Evolutionary conservation across 2,888 invertebrate species (phyloP), one percentile per base, ranked within the genome.

Genomic region (Lycophotia porphyrea): DNA sequence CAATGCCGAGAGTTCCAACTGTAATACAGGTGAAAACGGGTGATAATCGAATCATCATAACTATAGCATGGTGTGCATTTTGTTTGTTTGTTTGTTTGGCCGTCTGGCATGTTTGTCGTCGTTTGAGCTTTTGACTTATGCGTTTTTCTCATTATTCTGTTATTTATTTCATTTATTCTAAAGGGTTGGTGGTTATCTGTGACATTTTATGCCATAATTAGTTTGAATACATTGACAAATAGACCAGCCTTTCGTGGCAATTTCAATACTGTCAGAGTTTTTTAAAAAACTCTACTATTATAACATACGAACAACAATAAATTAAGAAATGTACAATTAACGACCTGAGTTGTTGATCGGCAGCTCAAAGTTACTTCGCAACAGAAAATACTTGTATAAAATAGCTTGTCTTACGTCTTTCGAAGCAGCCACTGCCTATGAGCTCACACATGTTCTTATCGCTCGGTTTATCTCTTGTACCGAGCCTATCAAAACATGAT

Each of bases 131-230:
- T 34, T 71, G n/a, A 66, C 74, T 27, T 67, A 80, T 67, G 27
- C 73, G 67, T 78, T 64, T 42, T 78, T 79, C 15, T 47, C 64
- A 78, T 78, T 67, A 64, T 13, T 78, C 3, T 52, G 36, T 79
- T 67, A 68, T 75, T 80, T 78, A 82, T 69, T 76, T 77, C 84
- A 77, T 79, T 86, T 81, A 80, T 76, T 84, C 77, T 80, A 69
- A 80, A 82, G 69, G 84, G 82, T 86, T 88, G 82, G 76, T 82
- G 81, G 72, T 84, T 88, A 86, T 89, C 84, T 90, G 89, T 89
- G 89, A 85, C 77, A 39, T 39, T 63, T 63, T n/a, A 21, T 60
- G 18, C 55, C 7, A 55, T 55, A 27, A n/a, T n/a, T n/a, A n/a
- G n/a, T n/a, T n/a, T n/a, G n/a, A 5, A 55, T 55, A 15, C 7